phyloP scores from a whole-genome alignment of 2,888 invertebrate genomes.

The Oligia strigilis region DNA sequence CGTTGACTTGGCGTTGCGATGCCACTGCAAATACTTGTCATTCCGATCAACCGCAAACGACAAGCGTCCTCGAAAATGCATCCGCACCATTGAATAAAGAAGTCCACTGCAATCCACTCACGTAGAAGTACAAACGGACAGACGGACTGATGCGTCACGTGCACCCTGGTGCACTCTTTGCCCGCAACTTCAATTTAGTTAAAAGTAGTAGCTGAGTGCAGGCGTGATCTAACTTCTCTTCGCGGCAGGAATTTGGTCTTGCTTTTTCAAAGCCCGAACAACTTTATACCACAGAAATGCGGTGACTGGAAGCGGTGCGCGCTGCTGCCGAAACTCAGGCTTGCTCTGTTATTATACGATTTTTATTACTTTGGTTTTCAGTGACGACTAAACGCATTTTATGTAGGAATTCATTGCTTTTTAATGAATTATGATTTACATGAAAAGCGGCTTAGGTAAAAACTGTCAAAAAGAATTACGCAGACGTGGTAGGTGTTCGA shows the following conservation, averaged over 20 bases:
- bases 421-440: background rate
- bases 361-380: slow-evolving; percentile 36
- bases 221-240: slow-evolving; percentile 81
- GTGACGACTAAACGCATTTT: slow-evolving; percentile 7
- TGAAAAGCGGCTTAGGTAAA: background rate
- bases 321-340: slow-evolving; percentile 48
- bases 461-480: background rate
- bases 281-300: slow-evolving; percentile 74
- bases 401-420: slow-evolving; percentile 3
- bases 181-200: slow-evolving; percentile 88
- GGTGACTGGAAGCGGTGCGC: slow-evolving; percentile 63
- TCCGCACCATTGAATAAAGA: slow-evolving; percentile 76
- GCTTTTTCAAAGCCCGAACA: slow-evolving; percentile 72
- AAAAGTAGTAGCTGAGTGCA: slow-evolving; percentile 86
- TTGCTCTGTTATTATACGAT: slow-evolving; percentile 52
- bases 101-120: slow-evolving; percentile 82
- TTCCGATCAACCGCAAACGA: slow-evolving; percentile 73
- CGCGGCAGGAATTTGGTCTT: slow-evolving; percentile 75
- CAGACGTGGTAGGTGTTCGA: background rate
- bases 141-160: slow-evolving; percentile 85
- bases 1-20: slow-evolving; percentile 51
- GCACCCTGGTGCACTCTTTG: slow-evolving; percentile 79
- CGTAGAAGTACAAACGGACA: slow-evolving; percentile 83
- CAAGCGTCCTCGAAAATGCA: slow-evolving; percentile 75
- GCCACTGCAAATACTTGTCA: slow-evolving; percentile 77